Conservation (phyloP, 1,140 invertebrate species). For the Colletes gigas region DNA sequence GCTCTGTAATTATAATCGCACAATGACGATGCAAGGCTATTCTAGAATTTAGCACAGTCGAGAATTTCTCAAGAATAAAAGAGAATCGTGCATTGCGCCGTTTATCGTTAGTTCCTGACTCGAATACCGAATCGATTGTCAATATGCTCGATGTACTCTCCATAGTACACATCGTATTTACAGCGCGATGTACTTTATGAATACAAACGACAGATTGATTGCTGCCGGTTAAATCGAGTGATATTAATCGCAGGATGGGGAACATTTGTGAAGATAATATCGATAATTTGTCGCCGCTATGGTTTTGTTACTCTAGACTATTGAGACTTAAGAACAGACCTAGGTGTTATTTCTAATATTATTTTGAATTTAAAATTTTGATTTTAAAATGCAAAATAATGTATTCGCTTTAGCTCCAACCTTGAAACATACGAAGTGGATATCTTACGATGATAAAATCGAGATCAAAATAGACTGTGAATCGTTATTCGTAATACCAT, state of each 20-base stretch:
- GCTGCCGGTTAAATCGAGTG: not conserved
- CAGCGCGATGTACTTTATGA: slow-evolving; percentile 8
- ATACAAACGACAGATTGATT: slow-evolving; percentile 38
- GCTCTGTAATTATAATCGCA: not conserved
- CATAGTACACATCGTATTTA: slow-evolving; percentile 28
- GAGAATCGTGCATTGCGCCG: slow-evolving; percentile 8
- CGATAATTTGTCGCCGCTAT: not conserved
- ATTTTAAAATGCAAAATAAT: too few relatives aligned
- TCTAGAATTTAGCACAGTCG: not conserved
- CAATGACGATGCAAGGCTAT: not conserved
- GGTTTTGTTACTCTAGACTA: not conserved
- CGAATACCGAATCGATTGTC: slow-evolving; percentile 51
- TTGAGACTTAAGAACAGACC: not conserved
- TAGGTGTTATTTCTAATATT: not conserved
- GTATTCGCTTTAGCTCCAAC: too few relatives aligned
- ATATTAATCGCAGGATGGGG: slow-evolving; percentile 19
- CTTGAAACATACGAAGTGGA: too few relatives aligned
- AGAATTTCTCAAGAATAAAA: slow-evolving; percentile 1
- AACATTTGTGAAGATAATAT: not conserved
- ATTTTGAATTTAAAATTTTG: too few relatives aligned
- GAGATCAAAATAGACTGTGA: too few relatives aligned
- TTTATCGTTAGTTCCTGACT: slow-evolving; percentile 43
- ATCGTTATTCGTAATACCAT: too few relatives aligned
- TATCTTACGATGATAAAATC: too few relatives aligned
- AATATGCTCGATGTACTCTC: slow-evolving; percentile 6